phyloP scores from a whole-genome alignment of 30 jellyfish, hydroid and myxozoan species.

The Aurelia sp. region DNA sequence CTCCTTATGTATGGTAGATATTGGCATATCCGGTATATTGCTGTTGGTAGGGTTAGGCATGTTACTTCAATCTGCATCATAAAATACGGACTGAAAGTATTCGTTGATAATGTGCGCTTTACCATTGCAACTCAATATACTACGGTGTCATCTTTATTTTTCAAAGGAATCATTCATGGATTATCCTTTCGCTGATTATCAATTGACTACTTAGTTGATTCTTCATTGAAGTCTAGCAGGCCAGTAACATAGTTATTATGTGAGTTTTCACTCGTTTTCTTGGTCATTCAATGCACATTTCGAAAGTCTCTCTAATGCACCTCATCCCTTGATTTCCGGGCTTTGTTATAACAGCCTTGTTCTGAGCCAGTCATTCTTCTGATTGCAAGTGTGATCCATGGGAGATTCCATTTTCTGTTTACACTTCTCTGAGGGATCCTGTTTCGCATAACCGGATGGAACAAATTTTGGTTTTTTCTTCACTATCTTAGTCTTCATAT shows the following conservation, averaged over 20 bases:
- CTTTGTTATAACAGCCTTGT: too few relatives aligned
- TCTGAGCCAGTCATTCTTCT: too few relatives aligned
- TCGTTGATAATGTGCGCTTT: not conserved
- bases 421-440: not conserved
- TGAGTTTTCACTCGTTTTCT: not conserved
- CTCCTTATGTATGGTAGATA: not conserved
- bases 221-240: too few relatives aligned
- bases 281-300: not conserved
- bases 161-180: too few relatives aligned
- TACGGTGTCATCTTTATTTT: too few relatives aligned
- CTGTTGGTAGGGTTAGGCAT: not conserved
- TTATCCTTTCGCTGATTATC: too few relatives aligned
- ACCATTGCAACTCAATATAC: too few relatives aligned
- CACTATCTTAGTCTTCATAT: not conserved
- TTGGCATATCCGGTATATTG: not conserved
- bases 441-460: not conserved
- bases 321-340: not conserved
- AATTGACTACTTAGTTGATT: too few relatives aligned
- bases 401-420: too few relatives aligned
- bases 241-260: not conserved
- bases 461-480: conserved; percentile 7
- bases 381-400: too few relatives aligned
- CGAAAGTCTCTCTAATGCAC: not conserved
- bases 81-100: not conserved
- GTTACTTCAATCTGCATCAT: not conserved